A percentile compares a stretch with the other conserved stretches of the same genome.
phyloP scores from a whole-genome alignment of 2,797 vertebrate species.

The Ispidina lecontei region DNA sequence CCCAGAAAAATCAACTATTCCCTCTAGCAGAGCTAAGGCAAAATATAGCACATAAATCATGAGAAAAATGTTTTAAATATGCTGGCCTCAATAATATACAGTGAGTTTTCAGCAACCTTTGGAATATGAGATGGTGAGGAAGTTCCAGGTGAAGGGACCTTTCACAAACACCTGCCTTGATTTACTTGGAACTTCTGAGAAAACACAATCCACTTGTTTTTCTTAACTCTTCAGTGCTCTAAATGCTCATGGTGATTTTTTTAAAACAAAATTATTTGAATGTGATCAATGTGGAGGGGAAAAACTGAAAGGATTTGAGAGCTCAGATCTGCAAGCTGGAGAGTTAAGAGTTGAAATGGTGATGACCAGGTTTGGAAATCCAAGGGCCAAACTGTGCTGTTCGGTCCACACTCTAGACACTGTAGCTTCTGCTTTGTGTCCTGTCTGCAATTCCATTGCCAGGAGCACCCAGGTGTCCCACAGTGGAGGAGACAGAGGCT shows the following conservation, averaged over 20 bases:
- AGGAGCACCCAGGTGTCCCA: neutral
- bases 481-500: neutral
- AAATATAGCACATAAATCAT: constrained; percentile 60
- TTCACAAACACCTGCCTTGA: neutral
- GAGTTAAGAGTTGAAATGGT: neutral
- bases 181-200: neutral
- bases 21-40: constrained; percentile 23
- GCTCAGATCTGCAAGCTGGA: neutral
- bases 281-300: neutral
- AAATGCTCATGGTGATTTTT: neutral
- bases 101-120: neutral
- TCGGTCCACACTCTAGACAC: neutral
- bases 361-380: neutral
- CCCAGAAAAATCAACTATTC: constrained; percentile 59
- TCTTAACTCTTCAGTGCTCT: neutral
- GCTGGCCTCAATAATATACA: neutral
- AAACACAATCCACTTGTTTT: neutral
- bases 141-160: neutral
- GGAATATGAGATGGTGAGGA: neutral
- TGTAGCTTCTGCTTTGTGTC: neutral
- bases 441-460: neutral
- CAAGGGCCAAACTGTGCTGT: neutral
- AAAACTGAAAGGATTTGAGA: neutral
- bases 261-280: neutral
- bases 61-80: constrained; percentile 30